phyloP scores from a whole-genome alignment of 2,888 invertebrate species.

The Rugalucina vietnamica region DNA sequence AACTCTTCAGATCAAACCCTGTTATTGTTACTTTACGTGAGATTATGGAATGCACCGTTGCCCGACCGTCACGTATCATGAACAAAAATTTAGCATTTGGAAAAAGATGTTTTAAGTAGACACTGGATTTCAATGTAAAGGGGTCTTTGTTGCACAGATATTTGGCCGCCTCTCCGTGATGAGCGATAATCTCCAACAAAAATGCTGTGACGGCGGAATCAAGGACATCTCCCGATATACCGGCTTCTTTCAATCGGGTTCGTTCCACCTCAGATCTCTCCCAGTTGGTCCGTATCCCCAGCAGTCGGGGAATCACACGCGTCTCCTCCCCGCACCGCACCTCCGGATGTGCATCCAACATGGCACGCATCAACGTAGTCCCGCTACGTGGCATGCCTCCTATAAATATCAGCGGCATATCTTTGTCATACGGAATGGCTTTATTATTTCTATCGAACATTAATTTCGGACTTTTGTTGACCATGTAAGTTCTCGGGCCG shows the following conservation, averaged over 20 bases:
- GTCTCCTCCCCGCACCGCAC: conserved; percentile 98
- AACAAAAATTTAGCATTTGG: conserved; percentile 99
- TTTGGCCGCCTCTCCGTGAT: conserved; percentile 95
- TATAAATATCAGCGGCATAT: conserved; percentile 88
- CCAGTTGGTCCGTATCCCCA: conserved; percentile 98
- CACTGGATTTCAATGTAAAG: conserved; percentile 97
- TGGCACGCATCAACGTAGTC: conserved; percentile 98
- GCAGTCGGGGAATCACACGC: conserved; percentile 97
- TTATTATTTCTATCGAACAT: conserved; percentile 70
- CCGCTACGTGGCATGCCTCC: conserved; percentile 99
- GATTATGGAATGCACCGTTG: conserved; percentile 99
- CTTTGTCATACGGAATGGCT: conserved; percentile 68
- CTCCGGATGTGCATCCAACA: conserved; percentile 98
- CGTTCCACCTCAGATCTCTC: conserved; percentile 89
- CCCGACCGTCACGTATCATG: conserved; percentile 99
- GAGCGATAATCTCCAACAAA: conserved; percentile 91
- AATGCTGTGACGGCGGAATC: conserved; percentile 98
- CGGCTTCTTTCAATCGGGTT: conserved; percentile 76
- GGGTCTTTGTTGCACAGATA: conserved; percentile 99
- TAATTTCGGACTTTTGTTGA: conserved; percentile 70
- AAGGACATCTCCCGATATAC: conserved; percentile 94
- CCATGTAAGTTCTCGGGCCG: conserved; percentile 70
- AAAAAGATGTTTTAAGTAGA: conserved; percentile 96
- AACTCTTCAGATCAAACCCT: conserved; percentile 97
- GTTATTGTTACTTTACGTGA: conserved; percentile 95